A percentile compares a stretch with the other conserved stretches of the same genome.
Conservation (phyloP, 2,113 vertebrate species). For the Agapornis roseicollis region DNA sequence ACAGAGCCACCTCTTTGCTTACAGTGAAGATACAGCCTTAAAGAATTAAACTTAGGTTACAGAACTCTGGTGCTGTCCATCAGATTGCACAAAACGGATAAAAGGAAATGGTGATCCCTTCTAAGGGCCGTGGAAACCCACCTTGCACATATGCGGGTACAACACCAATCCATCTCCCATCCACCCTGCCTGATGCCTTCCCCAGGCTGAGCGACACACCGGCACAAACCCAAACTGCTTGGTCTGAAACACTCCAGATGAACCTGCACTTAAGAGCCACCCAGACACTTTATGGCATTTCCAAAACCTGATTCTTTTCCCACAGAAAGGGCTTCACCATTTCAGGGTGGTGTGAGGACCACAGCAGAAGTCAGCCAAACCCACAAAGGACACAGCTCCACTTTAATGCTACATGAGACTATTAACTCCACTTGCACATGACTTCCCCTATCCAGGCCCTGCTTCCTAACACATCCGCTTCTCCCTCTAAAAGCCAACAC, state of each 20-base stretch:
- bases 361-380: not conserved
- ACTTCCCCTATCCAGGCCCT: not conserved
- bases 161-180: fast-evolving
- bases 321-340: not conserved
- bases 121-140: fast-evolving
- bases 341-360: not conserved
- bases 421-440: not conserved
- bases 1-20: not conserved
- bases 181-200: not conserved
- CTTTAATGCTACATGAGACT: not conserved
- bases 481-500: fast-evolving
- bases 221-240: not conserved
- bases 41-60: not conserved
- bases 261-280: not conserved
- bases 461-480: not conserved
- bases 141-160: fast-evolving
- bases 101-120: not conserved
- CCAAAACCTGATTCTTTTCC: not conserved
- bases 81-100: not conserved
- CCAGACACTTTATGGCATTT: not conserved
- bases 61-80: not conserved
- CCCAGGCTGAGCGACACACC: fast-evolving
- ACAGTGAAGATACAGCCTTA: fast-evolving
- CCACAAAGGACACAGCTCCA: not conserved
- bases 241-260: fast-evolving